Evolutionary conservation across 2,888 invertebrate species (phyloP).

Genomic region (Parthenolecanium corni): DNA sequence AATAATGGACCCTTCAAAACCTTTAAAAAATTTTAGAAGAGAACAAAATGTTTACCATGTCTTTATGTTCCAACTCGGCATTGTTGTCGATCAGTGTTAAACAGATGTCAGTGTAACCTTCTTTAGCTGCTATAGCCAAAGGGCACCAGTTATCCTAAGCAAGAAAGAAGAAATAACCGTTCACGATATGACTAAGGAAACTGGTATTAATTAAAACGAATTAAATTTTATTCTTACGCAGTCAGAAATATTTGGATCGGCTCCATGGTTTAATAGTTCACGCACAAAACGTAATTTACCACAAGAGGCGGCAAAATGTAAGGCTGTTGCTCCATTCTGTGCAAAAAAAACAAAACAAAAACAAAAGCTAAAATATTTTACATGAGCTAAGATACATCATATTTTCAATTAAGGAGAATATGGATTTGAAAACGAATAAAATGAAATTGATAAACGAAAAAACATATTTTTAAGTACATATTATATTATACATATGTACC

Average conservation of each 20-base stretch:
- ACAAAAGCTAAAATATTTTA: not conserved
- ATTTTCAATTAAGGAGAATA: no score
- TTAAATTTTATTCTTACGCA: slow-evolving; percentile 41
- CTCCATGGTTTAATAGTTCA: slow-evolving; percentile 75
- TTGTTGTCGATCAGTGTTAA: slow-evolving; percentile 72
- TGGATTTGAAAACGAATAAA: no score
- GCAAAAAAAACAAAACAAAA: slow-evolving; percentile 33
- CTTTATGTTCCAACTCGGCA: slow-evolving; percentile 72
- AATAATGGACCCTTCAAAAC: no score
- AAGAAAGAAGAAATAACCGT: slow-evolving; percentile 24
- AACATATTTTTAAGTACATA: no score
- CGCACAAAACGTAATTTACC: slow-evolving; percentile 74
- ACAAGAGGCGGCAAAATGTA: slow-evolving; percentile 80
- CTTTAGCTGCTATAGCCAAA: slow-evolving; percentile 78
- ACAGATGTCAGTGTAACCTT: slow-evolving; percentile 71
- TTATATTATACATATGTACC: no score
- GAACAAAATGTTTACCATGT: slow-evolving; percentile 57
- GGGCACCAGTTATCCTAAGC: slow-evolving; percentile 81
- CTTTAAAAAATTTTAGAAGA: no score
- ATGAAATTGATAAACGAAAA: no score
- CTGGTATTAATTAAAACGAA: not conserved
- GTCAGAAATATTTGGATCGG: slow-evolving; percentile 85
- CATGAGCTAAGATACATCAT: no score
- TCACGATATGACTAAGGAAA: slow-evolving; percentile 5
- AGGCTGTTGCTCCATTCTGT: slow-evolving; percentile 84